Base-by-base conservation (phyloP, 2,888 invertebrate genomes). In the Drosophila parthenogenetica region DNA sequence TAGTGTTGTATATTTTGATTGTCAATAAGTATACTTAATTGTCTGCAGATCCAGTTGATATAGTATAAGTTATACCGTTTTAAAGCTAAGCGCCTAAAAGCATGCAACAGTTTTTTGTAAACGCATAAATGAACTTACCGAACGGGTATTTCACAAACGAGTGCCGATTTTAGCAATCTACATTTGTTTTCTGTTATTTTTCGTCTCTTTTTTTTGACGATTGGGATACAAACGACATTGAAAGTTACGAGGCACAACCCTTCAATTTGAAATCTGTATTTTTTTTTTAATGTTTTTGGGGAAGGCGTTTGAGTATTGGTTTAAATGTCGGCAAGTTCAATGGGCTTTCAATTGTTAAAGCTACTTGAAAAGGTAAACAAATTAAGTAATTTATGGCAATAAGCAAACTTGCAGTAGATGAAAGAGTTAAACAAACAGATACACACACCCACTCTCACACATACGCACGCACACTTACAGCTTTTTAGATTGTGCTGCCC, bases 381-480 rank as follows among this genome's bases (percentile, higher is more conserved):
- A 82, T 81, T 82, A 79, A 67, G 65, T 77, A 82, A 86, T 82
- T 81, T 86, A 82, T 81, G 79, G 65, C 75, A 60, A 78, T 60
- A 57, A 60, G 54, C 37, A 50, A 51, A 51, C 22, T 63, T 17
- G 2, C 17, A 11, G 58, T 63, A 32, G 46, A 57, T 54, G 57
- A 71, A 64, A 48, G 50, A 63, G 35, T 50, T 50, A 5, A n/a
- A 14, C 11, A 5, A 8, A 43, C 5, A 54, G 5, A 54, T n/a
- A 29, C 25, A 29, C 17, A 22, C n/a, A 4, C 45, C 5, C 22
- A 25, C 40, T 8, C 42, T 17, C 42, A 17, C 17, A 53, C 5
- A 25, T 3, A 29, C 0, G 8, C 16, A 53, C 1, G 19, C 17
- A 35, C 13, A 13, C 8, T 3, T 13, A 22, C 22, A 4, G 5